Percentiles rank a stretch among this genome's conserved stretches.
Conservation (phyloP, 2,113 vertebrate species). For the Chaetodon auriga region DNA sequence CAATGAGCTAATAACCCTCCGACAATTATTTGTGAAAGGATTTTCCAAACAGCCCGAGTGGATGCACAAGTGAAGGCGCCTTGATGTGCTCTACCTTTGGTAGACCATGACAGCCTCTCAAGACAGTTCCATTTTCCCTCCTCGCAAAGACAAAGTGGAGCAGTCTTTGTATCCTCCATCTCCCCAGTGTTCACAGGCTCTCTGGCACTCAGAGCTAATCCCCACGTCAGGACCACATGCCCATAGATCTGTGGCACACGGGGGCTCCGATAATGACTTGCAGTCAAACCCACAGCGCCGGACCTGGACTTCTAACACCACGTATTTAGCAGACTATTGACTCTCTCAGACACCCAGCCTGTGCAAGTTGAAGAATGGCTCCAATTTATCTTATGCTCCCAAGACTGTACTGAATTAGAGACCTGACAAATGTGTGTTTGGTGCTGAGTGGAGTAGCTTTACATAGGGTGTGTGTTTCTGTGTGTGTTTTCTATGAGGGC, state of each 20-base stretch:
- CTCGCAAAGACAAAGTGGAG: constrained; percentile 25
- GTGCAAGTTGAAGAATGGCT: constrained; percentile 62
- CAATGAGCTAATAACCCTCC: too few species aligned
- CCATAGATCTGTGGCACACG: constrained; percentile 61
- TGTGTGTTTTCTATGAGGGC: constrained; percentile 13
- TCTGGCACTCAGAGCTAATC: constrained; percentile 64
- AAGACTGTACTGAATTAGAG: constrained; percentile 61
- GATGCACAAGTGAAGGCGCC: neutral
- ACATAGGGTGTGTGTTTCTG: neutral
- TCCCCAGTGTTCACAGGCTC: constrained; percentile 35
- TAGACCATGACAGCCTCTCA: constrained; percentile 32
- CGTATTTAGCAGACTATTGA: constrained; percentile 73
- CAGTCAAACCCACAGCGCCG: constrained; percentile 54
- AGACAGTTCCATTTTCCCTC: constrained; percentile 36
- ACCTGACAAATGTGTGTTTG: constrained; percentile 34
- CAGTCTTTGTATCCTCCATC: constrained; percentile 27
- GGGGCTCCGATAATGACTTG: constrained; percentile 61
- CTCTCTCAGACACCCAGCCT: constrained; percentile 54
- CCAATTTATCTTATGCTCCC: constrained; percentile 68
- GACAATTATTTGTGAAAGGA: too few species aligned
- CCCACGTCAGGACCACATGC: constrained; percentile 61
- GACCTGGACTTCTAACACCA: constrained; percentile 59
- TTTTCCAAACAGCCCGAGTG: too few species aligned
- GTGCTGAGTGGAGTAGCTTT: constrained; percentile 28
- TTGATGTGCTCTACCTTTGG: constrained; percentile 1